A percentile compares a stretch with the other conserved stretches of the same genome.
These are phyloP conservation scores for Lepeophtheirus salmonis DNA, from an alignment of 1,140 invertebrate species.

Conservation along the genomic window DNA sequence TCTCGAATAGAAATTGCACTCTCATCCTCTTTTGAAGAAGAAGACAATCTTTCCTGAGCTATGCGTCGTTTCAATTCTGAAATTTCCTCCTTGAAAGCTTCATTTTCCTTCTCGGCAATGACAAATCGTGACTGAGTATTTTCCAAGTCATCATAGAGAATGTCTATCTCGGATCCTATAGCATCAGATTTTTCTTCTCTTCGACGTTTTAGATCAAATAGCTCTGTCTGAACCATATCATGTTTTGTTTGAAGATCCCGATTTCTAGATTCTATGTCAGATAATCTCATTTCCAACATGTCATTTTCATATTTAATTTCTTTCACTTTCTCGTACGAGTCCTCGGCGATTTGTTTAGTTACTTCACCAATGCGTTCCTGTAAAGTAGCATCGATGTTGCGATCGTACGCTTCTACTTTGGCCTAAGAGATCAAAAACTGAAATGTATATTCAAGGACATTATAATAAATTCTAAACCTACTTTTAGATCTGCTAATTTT, in stretches of 20 bases:
- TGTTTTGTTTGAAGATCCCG: neutral
- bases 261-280: neutral
- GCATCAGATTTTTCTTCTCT: conserved; percentile 13
- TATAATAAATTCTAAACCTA: no score
- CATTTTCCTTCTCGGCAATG: neutral
- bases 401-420: conserved; percentile 3
- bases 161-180: conserved; percentile 9
- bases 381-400: conserved; percentile 11
- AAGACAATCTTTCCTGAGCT: neutral
- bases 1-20: neutral
- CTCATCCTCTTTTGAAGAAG: neutral
- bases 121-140: neutral
- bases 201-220: neutral
- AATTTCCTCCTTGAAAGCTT: conserved; percentile 2
- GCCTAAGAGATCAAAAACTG: neutral
- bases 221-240: neutral
- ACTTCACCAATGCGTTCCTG: neutral
- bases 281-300: neutral
- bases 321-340: conserved; percentile 7
- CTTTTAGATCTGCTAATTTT: neutral
- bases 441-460: no score
- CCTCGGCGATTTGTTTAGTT: neutral
- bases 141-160: conserved; percentile 12
- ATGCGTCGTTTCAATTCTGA: neutral
- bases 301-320: conserved; percentile 7